phyloP scores from a whole-genome alignment of 2,113 vertebrate genomes.

The Ammodytes marinus region DNA sequence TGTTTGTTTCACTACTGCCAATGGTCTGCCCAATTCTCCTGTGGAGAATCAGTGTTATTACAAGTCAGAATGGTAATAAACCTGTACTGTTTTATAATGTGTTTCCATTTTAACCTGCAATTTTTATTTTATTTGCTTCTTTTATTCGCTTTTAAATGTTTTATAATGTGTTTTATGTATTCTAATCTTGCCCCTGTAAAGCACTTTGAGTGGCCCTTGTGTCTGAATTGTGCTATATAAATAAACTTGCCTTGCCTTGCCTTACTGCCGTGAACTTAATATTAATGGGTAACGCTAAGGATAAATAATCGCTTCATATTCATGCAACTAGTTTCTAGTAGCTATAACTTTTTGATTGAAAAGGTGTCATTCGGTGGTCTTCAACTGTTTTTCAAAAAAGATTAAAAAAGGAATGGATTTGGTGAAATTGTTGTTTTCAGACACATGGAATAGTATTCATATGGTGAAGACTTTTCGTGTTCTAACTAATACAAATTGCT shows the following conservation, averaged over 20 bases:
- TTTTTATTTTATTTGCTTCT: too few species aligned
- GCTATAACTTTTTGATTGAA: background rate
- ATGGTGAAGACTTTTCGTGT: background rate
- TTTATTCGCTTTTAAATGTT: too few species aligned
- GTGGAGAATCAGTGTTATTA: background rate
- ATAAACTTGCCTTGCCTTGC: too few species aligned
- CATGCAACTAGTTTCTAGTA: background rate
- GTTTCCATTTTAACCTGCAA: too few species aligned
- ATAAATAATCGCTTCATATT: background rate
- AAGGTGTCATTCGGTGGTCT: background rate
- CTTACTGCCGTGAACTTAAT: background rate
- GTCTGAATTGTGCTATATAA: too few species aligned
- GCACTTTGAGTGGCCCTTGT: too few species aligned
- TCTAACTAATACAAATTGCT: background rate
- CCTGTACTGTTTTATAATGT: too few species aligned
- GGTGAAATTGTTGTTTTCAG: background rate
- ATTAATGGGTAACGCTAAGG: background rate
- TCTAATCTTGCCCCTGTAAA: too few species aligned
- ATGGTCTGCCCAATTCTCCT: background rate
- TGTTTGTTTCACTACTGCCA: background rate
- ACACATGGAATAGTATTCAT: background rate
- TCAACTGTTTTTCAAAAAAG: background rate
- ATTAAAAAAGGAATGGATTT: background rate
- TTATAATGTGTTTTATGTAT: too few species aligned
- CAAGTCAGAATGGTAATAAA: background rate